Conservation (phyloP, 2,797 vertebrate species). For the Pangasius sanitwongsei region DNA sequence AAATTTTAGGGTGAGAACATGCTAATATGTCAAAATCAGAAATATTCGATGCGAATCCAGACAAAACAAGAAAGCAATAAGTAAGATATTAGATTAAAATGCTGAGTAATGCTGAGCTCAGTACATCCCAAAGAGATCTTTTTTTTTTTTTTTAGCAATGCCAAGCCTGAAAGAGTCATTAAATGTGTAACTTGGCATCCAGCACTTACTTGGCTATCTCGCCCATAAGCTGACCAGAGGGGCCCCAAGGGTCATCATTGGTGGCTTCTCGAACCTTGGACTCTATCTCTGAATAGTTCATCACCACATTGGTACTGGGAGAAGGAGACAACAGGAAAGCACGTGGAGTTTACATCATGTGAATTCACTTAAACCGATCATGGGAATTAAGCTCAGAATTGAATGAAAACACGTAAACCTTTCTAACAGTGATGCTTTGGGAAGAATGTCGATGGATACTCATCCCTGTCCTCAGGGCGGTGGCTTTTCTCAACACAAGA, state of each 20-base stretch:
- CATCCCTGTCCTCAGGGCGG: background rate
- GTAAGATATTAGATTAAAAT: background rate
- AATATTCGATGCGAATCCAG: background rate
- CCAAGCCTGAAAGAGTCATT: background rate
- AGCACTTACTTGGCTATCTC: slow-evolving; percentile 93
- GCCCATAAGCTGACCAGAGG: slow-evolving; percentile 96
- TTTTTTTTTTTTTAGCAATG: too few relatives aligned
- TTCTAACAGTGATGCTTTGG: background rate
- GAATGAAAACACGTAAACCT: background rate
- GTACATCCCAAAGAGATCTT: background rate
- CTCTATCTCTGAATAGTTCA: slow-evolving; percentile 95
- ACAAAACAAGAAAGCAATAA: background rate
- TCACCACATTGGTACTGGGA: slow-evolving; percentile 88
- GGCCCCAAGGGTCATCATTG: slow-evolving; percentile 98
- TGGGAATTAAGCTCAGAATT: background rate
- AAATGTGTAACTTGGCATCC: background rate
- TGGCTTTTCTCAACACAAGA: background rate
- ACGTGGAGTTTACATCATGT: background rate
- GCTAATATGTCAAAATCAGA: background rate
- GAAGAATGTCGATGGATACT: background rate
- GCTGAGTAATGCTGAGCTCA: background rate
- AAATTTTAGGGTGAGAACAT: background rate
- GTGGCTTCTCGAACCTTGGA: slow-evolving; percentile 99
- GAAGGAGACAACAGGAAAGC: slow-evolving; percentile 50
- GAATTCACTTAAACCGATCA: background rate